Percentiles rank a stretch among this genome's conserved stretches.
Evolutionary conservation across 2,797 vertebrate genomes (phyloP).

Genomic region (Antrozous pallidus): DNA sequence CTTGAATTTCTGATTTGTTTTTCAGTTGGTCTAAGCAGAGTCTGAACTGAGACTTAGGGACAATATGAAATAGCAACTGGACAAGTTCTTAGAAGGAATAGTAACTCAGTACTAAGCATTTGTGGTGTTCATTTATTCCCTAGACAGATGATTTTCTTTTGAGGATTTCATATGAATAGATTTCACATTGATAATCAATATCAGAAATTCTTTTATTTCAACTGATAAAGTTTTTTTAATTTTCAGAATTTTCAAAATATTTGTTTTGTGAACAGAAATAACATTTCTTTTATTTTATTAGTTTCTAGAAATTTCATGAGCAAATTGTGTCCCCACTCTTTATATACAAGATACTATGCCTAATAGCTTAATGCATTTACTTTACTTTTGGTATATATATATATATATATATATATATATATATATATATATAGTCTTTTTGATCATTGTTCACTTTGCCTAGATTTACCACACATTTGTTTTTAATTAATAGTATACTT

Average conservation of each 20-base stretch:
- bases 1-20: slow-evolving; percentile 18
- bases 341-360: neutral
- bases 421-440: neutral
- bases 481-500: neutral
- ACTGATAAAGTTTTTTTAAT: neutral
- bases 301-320: neutral
- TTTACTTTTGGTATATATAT: neutral
- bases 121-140: neutral
- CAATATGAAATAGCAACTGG: neutral
- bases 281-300: neutral
- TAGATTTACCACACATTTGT: neutral
- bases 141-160: neutral
- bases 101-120: neutral
- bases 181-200: neutral
- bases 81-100: neutral
- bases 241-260: neutral
- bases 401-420: neutral
- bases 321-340: neutral
- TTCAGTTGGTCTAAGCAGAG: neutral
- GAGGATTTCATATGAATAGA: neutral
- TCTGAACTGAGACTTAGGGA: neutral
- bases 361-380: neutral
- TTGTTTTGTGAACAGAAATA: neutral
- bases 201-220: neutral
- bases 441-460: neutral